Evolutionary conservation across 2,113 vertebrate species (phyloP), one percentile per base, ranked within the genome.

Genomic region (Toxotes chatareus): DNA sequence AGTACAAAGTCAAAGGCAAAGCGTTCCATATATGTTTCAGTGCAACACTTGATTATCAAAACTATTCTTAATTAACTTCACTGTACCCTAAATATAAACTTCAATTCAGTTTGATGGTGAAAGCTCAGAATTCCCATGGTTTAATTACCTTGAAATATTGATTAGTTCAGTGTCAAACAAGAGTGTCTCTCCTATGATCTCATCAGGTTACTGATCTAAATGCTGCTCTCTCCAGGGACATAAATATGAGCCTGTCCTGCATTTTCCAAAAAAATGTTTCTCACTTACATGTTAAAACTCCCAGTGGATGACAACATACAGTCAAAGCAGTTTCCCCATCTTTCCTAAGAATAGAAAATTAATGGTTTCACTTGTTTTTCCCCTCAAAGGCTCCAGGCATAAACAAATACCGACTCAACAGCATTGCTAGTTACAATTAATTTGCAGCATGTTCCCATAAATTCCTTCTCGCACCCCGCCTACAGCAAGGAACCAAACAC

Each of bases 321-420:
- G 31, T 38, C 34, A 23, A 49, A 70, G n/a, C 27, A 62, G 27
- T 34, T 55, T 14, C 42, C 40, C 38, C n/a, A 1, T 71, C 34
- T 68, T 80, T 73, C 78, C 66, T 71, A 68, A 71, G 77, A 87
- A 87, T 83, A 87, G 75, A 81, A 76, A 57, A 64, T 67, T 5
- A 56, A 87, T 82, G 44, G 42, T 71, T 59, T 80, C 53, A 44
- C 53, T 76, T 79, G 73, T 53, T 76, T 84, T 38, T 82, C 59
- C 46, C 14, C 27, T 46, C 49, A 17, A 60, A 81, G 21, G 76
- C 63, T 87, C 10, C 7, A 71, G 84, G 87, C 81, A 64, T 89
- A 85, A 92, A 89, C 83, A 91, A 64, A 86, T 74, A 68, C 56
- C n/a, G 70, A 57, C 34, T 84, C 55, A 82, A 75, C 47, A 78